Evolutionary conservation across 2,888 invertebrate genomes (phyloP), one percentile per base, ranked within the genome.

Genomic region (Pandemis heparana): DNA sequence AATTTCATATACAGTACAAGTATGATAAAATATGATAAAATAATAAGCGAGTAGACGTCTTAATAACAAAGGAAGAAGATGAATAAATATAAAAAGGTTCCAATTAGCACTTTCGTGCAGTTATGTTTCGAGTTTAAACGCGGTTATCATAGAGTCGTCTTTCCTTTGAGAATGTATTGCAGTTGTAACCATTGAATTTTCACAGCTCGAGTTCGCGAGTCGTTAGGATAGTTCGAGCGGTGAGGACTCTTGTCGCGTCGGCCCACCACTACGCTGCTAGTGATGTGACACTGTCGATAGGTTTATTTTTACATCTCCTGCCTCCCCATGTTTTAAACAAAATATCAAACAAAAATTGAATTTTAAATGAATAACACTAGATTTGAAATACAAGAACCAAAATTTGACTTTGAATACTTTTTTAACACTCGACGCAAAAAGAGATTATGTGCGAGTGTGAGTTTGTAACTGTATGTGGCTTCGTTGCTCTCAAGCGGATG

Each of bases 141-240:
- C 8, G 0, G 18, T 9, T 8, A 6, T 7, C 7, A 8, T 9
- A 53, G 53, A n/a, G 53, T 53, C 9, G 18, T 9, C 0, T 18
- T 53, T 53, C 16, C 18, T 53, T 53, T 7, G 48, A 7, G 8
- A 53, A 53, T 7, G 8, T 14, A 53, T 14, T 18, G 18, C 53
- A 56, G 23, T 56, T 56, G 23, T 10, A 56, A 23, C 5, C 56
- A 3, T 12, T 56, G 56, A 12, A 23, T 23, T 56, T 23, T 23
- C 23, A 23, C 60, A 51, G 43, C 32, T 59, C 59, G 38, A 59
- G 64, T 63, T 73, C 63, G 32, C 56, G 48, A 73, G 64, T 69
- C 65, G 73, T 73, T 64, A 69, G 32, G 63, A 73, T 74, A 69
- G 64, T 74, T 74, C 64, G 56, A 53, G 51, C 65, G 48, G 56